Evolutionary conservation across 1,140 invertebrate genomes (phyloP), one percentile per base, ranked within the genome.

Genomic region (Drosophila pallidifrons): DNA sequence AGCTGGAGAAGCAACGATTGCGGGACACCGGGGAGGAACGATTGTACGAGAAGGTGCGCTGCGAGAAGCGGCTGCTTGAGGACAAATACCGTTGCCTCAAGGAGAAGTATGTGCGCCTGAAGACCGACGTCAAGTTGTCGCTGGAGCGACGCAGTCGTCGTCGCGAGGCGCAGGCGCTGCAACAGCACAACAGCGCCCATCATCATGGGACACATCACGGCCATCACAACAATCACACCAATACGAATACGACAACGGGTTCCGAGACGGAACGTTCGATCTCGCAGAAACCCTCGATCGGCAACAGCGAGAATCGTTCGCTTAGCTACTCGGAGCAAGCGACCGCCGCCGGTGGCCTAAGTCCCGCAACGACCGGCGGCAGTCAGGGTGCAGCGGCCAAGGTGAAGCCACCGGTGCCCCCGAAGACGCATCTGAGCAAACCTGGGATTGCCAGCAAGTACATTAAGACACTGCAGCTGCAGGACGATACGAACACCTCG

Each of bases 21-120:
- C 43, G 92, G 55, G 67, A 76, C 70, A 59, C 87, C 67, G 73
- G 93, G 73, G 92, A 95, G 92, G 85, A 95, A 77, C 75, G 93
- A 72, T 66, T 94, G 72, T 95, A 93, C 77, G 95, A 96, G 74
- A 96, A 96, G 79, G 88, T 96, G 45, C 93, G 95, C 1, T 96
- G 95, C 79, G 95, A 96, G 81, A 96, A 96, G 76, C 93, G 96
- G 2, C 87, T 96, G 13, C 76, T 97, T 0, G 94, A 96, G 73
- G 96, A 97, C 77, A 97, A 97, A 82, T 97, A 97, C 82, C 94
- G 94, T n/a, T 96, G 95, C 60, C 92, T 97, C 15, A 97, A 97
- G 91, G 96, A 97, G 78, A 97, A 97, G 87, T 96, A 97, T 81
- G 93, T 96, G 11, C 94, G 96, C n/a, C 91, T 97, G 28, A 97